Conservation (phyloP, 2,888 invertebrate genomes). For the Sphaerophoria rueppellii region DNA sequence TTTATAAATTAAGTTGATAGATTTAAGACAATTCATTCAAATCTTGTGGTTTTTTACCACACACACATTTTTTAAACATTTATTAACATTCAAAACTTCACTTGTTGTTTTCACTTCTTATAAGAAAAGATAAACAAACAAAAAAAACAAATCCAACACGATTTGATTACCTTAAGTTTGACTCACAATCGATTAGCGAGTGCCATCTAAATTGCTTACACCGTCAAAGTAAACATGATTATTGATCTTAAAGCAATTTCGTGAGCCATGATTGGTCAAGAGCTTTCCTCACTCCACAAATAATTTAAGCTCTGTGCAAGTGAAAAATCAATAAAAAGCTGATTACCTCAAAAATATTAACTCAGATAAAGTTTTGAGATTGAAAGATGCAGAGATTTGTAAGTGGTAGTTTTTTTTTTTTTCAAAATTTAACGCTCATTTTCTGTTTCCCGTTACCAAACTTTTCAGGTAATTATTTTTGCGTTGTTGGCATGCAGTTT, state of each 20-base stretch:
- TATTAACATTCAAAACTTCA: no score
- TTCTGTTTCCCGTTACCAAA: neutral
- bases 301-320: slow-evolving; percentile 19
- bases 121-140: no score
- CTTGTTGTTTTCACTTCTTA: no score
- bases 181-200: slow-evolving; percentile 64
- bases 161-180: slow-evolving; percentile 18
- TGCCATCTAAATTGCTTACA: slow-evolving; percentile 53
- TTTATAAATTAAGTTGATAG: no score
- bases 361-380: slow-evolving; percentile 53
- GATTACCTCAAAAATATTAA: slow-evolving; percentile 19
- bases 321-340: slow-evolving; percentile 68
- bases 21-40: no score
- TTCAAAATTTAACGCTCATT: neutral
- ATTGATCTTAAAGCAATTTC: slow-evolving; percentile 5
- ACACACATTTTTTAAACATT: no score
- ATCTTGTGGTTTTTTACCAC: no score
- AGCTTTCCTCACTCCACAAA: slow-evolving; percentile 25
- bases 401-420: neutral
- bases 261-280: slow-evolving; percentile 52
- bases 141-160: no score
- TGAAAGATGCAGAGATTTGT: slow-evolving; percentile 64
- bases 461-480: slow-evolving; percentile 76
- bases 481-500: slow-evolving; percentile 75
- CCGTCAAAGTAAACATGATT: slow-evolving; percentile 22